Evolutionary conservation across 2,113 vertebrate genomes (phyloP).

Genomic region (Vulpes ferrilata): DNA sequence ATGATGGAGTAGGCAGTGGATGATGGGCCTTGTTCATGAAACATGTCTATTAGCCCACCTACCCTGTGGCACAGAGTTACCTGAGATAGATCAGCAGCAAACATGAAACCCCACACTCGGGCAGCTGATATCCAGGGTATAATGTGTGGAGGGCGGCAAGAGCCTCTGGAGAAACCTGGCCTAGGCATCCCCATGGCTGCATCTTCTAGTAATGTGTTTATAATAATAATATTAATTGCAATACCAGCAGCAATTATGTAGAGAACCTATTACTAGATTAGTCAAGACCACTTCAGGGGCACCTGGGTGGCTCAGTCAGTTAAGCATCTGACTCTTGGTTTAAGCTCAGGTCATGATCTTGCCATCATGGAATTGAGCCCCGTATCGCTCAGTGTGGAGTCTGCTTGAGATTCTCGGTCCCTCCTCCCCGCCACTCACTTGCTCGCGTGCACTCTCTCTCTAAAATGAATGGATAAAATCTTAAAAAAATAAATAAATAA

Average conservation of each 20-base stretch:
- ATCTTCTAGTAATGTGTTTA: not conserved
- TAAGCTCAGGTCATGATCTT: too few species aligned
- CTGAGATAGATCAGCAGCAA: not conserved
- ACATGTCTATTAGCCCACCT: not conserved
- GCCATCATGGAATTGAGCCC: too few species aligned
- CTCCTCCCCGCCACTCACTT: too few species aligned
- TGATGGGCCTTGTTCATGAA: not conserved
- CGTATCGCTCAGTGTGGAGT: too few species aligned
- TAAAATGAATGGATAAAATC: too few species aligned
- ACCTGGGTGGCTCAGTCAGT: too few species aligned
- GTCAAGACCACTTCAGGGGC: not conserved
- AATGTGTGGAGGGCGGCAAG: not conserved
- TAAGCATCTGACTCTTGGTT: too few species aligned
- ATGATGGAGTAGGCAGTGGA: not conserved
- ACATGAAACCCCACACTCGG: accelerated
- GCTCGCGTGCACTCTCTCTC: too few species aligned
- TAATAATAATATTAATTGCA: not conserved
- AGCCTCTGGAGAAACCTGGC: not conserved
- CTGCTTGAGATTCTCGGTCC: too few species aligned
- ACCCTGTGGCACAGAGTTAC: not conserved
- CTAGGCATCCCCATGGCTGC: not conserved
- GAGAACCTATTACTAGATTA: not conserved
- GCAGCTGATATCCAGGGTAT: not conserved
- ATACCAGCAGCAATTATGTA: not conserved
- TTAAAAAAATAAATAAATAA: too few species aligned